Base-by-base conservation (phyloP, 2,888 invertebrate genomes). In the Chrysodeixis includens region DNA sequence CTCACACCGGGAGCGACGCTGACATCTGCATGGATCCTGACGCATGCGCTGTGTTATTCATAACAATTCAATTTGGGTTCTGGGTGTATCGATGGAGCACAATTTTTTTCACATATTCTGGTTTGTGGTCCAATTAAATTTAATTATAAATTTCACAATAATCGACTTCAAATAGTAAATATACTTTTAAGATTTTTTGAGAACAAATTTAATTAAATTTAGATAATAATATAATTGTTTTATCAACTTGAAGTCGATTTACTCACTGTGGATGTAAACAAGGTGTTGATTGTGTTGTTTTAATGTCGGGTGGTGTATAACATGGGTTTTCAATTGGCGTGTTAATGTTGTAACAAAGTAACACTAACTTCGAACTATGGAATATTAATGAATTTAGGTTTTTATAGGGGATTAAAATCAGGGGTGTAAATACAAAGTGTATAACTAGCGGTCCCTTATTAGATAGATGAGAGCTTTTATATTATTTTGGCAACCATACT, bases 41-140 rank as follows among this genome's bases (percentile, higher is more conserved):
- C 82, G 93, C 93, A 93, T 93, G 91, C 71, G 90, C 90, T 88
- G 86, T 85, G 78, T 88, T 83, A 78, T 79, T 65, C 57, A 73
- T 79, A 32, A 64, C 57, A 71, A 63, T 70, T 71, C 71, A 74
- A 44, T 54, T 56, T 76, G 71, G 71, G 71, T 62, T 60, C 51
- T 76, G 74, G 73, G 74, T 74, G 55, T 75, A 57, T 66, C 69
- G 58, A 81, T 69, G 30, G 68, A 54, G 52, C 55, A 58, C 22
- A 63, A 14, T 51, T 56, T 26, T n/a, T 53, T 62, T 53, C 35
- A 65, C 69, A 52, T 30, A 57, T 40, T 49, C 18, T 20, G 18
- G 18, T 49, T 66, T 40, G 55, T 74, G 63, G 53, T 58, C 14
- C 14, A 30, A 51, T 35, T 56, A 16, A 53, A 8, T 66, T 65